These are phyloP conservation scores for Sceloporus tristichus DNA, from an alignment of 2,113 vertebrate genomes.

Conservation along the genomic window DNA sequence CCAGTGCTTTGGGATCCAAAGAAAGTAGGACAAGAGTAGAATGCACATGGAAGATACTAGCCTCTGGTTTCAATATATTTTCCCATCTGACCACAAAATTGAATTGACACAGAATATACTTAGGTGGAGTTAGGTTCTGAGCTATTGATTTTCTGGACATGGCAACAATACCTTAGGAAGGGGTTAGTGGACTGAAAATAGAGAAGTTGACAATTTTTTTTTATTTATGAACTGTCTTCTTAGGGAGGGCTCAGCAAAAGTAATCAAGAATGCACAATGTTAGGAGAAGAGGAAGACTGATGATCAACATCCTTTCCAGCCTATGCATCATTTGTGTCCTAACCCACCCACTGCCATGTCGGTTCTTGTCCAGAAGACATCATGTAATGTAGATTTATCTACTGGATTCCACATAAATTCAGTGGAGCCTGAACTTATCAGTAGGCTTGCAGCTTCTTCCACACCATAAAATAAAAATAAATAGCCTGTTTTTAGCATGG, in stretches of 20 bases:
- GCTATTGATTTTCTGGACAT: neutral
- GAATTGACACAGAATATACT: neutral
- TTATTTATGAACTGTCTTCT: slow-evolving; percentile 37
- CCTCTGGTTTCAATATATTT: slow-evolving; percentile 22
- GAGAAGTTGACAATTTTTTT: slow-evolving; percentile 8
- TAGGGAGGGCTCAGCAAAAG: neutral
- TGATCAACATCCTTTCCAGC: neutral
- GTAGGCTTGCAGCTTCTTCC: neutral
- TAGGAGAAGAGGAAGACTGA: slow-evolving; percentile 18
- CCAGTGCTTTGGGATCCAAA: neutral
- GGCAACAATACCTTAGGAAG: neutral
- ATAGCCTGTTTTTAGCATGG: neutral
- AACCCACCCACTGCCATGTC: neutral
- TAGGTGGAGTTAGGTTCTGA: neutral
- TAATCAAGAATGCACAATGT: neutral
- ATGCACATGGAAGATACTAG: slow-evolving; percentile 16
- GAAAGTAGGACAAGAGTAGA: neutral
- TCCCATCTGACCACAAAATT: neutral
- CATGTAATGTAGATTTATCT: slow-evolving; percentile 31
- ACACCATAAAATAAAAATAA: slow-evolving; percentile 10
- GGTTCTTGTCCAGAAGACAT: slow-evolving; percentile 1
- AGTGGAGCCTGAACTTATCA: slow-evolving; percentile 29
- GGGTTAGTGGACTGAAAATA: neutral
- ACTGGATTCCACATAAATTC: neutral
- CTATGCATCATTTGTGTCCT: slow-evolving; percentile 8